Conservation (phyloP, 2,888 invertebrate species). For the Tenthredo amoena region DNA sequence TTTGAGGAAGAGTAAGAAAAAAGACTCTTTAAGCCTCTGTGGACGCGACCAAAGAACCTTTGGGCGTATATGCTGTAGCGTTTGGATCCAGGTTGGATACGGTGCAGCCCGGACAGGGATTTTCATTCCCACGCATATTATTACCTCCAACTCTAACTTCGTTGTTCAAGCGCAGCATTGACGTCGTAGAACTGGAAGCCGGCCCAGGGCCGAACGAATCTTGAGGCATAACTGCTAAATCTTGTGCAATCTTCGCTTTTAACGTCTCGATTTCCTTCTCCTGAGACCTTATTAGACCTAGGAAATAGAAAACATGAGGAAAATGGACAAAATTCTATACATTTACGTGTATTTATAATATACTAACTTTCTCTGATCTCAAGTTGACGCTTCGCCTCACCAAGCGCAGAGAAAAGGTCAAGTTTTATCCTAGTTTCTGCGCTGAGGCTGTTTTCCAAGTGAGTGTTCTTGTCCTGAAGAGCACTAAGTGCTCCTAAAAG, state of each 20-base stretch:
- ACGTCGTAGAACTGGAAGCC: conserved; percentile 80
- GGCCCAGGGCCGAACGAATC: conserved; percentile 82
- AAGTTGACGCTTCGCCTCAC: conserved; percentile 95
- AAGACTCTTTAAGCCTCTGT: conserved; percentile 80
- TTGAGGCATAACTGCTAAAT: conserved; percentile 94
- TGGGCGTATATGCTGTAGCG: conserved; percentile 95
- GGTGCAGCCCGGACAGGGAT: conserved; percentile 76
- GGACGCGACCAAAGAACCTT: conserved; percentile 82
- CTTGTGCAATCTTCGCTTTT: conserved; percentile 94
- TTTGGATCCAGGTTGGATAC: conserved; percentile 90
- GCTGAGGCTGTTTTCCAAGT: conserved; percentile 95
- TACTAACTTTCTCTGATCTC: conserved; percentile 91
- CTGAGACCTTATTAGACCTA: conserved; percentile 90
- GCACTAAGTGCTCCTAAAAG: conserved; percentile 89
- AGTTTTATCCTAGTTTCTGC: conserved; percentile 98
- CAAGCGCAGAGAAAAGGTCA: conserved; percentile 97
- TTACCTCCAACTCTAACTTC: conserved; percentile 73
- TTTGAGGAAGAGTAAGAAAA: neutral
- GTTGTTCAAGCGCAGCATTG: conserved; percentile 81
- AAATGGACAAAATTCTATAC: neutral
- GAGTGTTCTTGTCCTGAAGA: conserved; percentile 94
- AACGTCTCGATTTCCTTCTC: conserved; percentile 95
- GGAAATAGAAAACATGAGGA: conserved; percentile 60
- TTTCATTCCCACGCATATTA: conserved; percentile 74
- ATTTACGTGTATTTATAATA: neutral